Percentiles rank a stretch among this genome's conserved stretches.
These are phyloP conservation scores for Melanchra persicariae DNA, from an alignment of 2,888 invertebrate species.

Conservation along the genomic window DNA sequence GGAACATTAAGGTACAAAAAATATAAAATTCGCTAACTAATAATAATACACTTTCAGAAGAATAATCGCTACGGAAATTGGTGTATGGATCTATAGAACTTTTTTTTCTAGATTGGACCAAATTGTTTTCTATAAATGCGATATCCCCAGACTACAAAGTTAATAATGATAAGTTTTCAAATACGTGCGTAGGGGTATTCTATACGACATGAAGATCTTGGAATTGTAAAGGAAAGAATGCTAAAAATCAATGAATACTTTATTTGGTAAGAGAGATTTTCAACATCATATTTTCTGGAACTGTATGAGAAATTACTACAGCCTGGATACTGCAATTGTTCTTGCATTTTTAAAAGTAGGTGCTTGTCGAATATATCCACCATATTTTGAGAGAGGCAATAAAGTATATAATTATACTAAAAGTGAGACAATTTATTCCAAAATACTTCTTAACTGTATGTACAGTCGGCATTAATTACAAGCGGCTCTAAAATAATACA, in stretches of 20 bases:
- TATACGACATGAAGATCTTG: background rate
- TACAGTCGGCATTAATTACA: slow-evolving; percentile 28
- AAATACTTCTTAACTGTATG: slow-evolving; percentile 25
- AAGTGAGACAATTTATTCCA: slow-evolving; percentile 1
- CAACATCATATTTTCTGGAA: background rate
- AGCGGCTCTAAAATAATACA: slow-evolving; percentile 19
- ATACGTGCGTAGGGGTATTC: background rate
- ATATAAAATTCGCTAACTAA: slow-evolving; percentile 57
- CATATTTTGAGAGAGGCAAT: background rate
- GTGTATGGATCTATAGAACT: background rate
- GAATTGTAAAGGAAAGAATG: slow-evolving; percentile 1
- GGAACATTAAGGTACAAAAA: slow-evolving; percentile 44
- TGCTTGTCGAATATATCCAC: background rate
- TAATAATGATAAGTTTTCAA: background rate
- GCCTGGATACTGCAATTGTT: background rate
- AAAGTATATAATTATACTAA: background rate
- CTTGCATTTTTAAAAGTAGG: background rate
- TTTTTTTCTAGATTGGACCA: background rate
- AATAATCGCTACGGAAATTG: background rate
- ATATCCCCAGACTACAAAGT: slow-evolving; percentile 14
- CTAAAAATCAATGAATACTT: slow-evolving; percentile 3
- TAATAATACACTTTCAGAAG: slow-evolving; percentile 10
- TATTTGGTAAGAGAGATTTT: background rate
- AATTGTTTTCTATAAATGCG: slow-evolving; percentile 25
- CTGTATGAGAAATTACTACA: background rate